Evolutionary conservation across 1,140 invertebrate genomes (phyloP).

Genomic region (Cheumatopsyche charites): DNA sequence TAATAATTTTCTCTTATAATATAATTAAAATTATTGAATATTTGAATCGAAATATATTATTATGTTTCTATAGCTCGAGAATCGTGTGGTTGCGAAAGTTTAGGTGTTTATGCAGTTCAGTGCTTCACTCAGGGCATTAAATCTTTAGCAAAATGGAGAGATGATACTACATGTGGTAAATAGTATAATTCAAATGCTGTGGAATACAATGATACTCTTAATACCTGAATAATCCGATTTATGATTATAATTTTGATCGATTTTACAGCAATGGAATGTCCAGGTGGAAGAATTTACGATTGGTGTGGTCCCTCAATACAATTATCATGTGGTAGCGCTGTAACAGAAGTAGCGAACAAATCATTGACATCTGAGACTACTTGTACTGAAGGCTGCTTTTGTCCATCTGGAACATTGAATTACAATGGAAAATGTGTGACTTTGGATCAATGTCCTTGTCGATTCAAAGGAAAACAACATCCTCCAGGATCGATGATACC

Average conservation of each 20-base stretch:
- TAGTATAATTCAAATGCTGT: conserved; percentile 48
- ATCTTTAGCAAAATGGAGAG: conserved; percentile 72
- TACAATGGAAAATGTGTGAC: conserved; percentile 77
- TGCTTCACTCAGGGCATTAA: conserved; percentile 71
- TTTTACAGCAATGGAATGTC: conserved; percentile 72
- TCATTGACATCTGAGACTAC: conserved; percentile 46
- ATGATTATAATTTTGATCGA: not conserved
- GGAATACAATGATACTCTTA: too few species aligned
- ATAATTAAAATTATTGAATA: not conserved
- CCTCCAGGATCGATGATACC: conserved; percentile 72
- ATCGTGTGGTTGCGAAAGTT: conserved; percentile 76
- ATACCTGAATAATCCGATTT: too few species aligned
- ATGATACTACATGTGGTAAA: conserved; percentile 78
- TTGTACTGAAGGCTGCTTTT: conserved; percentile 88
- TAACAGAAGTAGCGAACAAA: conserved; percentile 42
- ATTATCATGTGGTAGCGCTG: conserved; percentile 60
- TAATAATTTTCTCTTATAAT: conserved; percentile 45
- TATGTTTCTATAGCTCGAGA: conserved; percentile 62
- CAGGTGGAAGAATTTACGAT: conserved; percentile 71
- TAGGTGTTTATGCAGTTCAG: conserved; percentile 78
- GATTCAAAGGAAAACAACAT: conserved; percentile 77
- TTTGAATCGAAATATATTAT: not conserved
- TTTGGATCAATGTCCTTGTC: conserved; percentile 76
- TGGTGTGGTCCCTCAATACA: conserved; percentile 70
- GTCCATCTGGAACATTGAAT: conserved; percentile 74